Conservation (phyloP, 2,888 invertebrate species). For the Didymodactylos carnosus region DNA sequence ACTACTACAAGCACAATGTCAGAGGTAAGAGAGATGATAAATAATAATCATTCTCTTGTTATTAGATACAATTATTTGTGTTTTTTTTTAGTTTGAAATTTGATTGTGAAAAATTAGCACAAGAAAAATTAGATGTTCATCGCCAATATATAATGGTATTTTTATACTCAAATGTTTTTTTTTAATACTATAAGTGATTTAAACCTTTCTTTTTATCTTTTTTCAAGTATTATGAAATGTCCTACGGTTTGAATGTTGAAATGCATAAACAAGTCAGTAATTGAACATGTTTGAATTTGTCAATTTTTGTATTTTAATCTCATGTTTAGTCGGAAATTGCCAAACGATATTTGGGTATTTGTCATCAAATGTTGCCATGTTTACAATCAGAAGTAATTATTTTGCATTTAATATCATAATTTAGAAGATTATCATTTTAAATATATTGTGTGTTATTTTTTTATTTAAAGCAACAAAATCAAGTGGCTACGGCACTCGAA, state of each 20-base stretch:
- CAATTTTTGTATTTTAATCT: too few species aligned
- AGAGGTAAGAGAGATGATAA: neutral
- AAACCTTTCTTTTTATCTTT: too few species aligned
- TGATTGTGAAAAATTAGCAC: conserved; percentile 88
- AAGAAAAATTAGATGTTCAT: conserved; percentile 95
- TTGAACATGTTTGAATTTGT: too few species aligned
- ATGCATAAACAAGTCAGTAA: conserved; percentile 93
- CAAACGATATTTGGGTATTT: conserved; percentile 82
- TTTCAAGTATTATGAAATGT: conserved; percentile 65
- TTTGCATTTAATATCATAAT: neutral
- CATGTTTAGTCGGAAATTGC: conserved; percentile 96
- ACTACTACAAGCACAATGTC: conserved; percentile 9
- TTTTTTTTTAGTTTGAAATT: conserved; percentile 46
- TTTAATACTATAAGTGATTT: neutral
- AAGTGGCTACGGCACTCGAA: conserved; percentile 86
- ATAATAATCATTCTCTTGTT: neutral
- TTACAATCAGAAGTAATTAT: conserved; percentile 42
- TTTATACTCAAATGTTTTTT: neutral
- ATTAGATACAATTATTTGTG: neutral
- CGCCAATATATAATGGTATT: conserved; percentile 59
- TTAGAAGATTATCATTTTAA: neutral
- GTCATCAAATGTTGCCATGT: conserved; percentile 83
- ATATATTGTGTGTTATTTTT: neutral
- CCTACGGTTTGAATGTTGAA: conserved; percentile 78
- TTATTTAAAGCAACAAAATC: conserved; percentile 58